phyloP scores from a whole-genome alignment of 1,140 invertebrate genomes.

The Cyclina sinensis region DNA sequence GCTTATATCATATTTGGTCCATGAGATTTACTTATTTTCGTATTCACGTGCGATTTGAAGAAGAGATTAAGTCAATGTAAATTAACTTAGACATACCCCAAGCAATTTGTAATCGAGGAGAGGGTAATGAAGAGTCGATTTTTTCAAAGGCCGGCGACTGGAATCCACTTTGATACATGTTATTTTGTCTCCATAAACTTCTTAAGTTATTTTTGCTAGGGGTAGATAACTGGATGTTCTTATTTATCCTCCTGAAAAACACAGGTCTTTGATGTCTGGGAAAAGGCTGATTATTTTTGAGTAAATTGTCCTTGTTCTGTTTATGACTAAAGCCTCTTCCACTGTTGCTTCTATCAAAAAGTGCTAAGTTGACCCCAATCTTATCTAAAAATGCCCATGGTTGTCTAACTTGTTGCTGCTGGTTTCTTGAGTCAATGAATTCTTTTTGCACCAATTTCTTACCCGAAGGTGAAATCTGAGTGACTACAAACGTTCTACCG shows the following conservation, averaged over 20 bases:
- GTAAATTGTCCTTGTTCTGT: no score
- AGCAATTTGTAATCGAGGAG: no score
- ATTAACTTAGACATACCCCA: conserved; percentile 20
- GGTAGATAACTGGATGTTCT: not conserved
- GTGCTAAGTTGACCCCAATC: not conserved
- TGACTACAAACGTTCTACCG: no score
- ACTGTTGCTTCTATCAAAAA: not conserved
- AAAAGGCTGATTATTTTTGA: no score
- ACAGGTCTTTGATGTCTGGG: not conserved
- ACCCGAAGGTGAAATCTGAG: no score
- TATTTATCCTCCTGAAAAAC: not conserved
- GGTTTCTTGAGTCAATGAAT: not conserved
- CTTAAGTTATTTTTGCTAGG: not conserved
- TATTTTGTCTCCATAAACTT: not conserved
- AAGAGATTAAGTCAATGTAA: no score
- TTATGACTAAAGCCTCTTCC: not conserved
- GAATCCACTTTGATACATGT: not conserved
- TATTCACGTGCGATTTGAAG: no score
- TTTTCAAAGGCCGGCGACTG: no score
- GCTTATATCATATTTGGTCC: no score
- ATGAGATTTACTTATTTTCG: no score
- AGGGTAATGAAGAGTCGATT: no score
- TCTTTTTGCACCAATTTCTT: not conserved
- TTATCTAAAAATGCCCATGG: not conserved
- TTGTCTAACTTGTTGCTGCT: not conserved